Conservation (phyloP, 2,113 vertebrate genomes). For the Mustelus asterias region DNA sequence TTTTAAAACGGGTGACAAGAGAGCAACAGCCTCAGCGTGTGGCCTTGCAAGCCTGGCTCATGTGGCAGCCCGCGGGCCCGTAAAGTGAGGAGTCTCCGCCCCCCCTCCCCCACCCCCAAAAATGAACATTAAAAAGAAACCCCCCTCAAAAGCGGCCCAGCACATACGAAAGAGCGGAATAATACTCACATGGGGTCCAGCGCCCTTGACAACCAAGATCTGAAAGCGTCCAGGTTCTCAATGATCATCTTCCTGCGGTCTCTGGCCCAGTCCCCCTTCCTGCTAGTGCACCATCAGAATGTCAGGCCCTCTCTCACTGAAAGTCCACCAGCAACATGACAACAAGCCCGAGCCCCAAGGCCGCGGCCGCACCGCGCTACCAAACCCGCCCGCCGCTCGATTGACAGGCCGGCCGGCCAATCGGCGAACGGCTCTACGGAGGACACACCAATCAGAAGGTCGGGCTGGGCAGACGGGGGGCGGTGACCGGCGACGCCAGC, state of each 20-base stretch:
- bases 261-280: not conserved
- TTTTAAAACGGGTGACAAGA: not conserved
- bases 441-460: not conserved
- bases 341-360: not conserved
- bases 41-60: slow-evolving; percentile 26
- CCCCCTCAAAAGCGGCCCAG: not conserved
- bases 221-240: slow-evolving; percentile 34
- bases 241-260: slow-evolving; percentile 28
- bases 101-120: not conserved
- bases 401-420: not conserved
- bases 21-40: not conserved
- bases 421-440: too few relatives aligned
- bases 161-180: not conserved
- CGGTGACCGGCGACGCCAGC: not conserved
- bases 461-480: not conserved
- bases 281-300: not conserved
- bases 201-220: slow-evolving; percentile 33
- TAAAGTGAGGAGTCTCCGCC: not conserved
- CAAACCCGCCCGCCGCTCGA: not conserved
- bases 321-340: slow-evolving; percentile 19
- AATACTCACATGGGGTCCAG: slow-evolving; percentile 22
- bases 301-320: not conserved
- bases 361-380: slow-evolving; percentile 43
- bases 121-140: not conserved
- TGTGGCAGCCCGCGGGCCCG: not conserved